A percentile compares a stretch with the other conserved stretches of the same genome.
Conservation (phyloP, 2,113 vertebrate species). For the Malurus alboscapulatus region DNA sequence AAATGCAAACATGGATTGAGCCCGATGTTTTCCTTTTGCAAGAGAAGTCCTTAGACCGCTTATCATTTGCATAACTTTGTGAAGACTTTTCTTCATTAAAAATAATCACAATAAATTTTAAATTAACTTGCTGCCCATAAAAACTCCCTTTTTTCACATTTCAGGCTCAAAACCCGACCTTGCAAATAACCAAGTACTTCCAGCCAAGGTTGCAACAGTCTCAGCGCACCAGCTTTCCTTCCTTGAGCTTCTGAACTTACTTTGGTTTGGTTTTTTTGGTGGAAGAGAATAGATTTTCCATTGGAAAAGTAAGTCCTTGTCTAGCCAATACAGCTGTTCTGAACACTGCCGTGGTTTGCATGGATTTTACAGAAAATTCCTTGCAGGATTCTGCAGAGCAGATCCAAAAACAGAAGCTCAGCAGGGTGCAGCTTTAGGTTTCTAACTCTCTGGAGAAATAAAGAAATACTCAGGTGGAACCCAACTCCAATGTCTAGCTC, state of each 20-base stretch:
- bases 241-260: neutral
- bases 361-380: neutral
- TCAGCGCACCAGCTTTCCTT: neutral
- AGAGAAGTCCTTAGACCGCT: neutral
- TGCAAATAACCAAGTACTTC: neutral
- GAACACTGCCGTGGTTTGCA: neutral
- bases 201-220: neutral
- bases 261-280: neutral
- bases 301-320: neutral
- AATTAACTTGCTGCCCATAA: neutral
- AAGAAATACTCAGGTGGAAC: neutral
- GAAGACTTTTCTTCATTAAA: conserved; percentile 8
- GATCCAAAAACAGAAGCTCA: neutral
- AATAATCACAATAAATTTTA: neutral
- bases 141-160: neutral
- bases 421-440: neutral
- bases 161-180: neutral
- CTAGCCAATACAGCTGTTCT: neutral
- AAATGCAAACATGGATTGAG: conserved; percentile 37
- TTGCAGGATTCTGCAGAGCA: neutral
- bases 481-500: neutral
- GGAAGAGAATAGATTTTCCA: neutral
- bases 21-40: conserved; percentile 1
- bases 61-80: conserved; percentile 31
- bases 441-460: neutral